These are phyloP conservation scores for Lasioglossum morio DNA, from an alignment of 2,888 invertebrate species.

Conservation along the genomic window DNA sequence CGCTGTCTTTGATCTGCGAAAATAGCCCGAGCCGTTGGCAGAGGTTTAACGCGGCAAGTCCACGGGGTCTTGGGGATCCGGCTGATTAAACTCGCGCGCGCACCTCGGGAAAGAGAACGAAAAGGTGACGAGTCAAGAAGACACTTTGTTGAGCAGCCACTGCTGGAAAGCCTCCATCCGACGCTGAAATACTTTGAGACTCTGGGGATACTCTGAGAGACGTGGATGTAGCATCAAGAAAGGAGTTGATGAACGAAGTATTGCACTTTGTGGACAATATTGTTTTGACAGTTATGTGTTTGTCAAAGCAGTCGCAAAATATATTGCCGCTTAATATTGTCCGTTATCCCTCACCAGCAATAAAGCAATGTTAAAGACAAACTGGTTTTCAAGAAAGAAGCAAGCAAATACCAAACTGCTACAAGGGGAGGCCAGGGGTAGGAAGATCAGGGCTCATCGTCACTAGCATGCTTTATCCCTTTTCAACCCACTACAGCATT, in stretches of 20 bases:
- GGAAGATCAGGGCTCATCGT: not conserved
- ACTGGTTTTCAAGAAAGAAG: not conserved
- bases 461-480: not conserved
- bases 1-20: conserved; percentile 80
- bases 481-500: not conserved
- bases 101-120: conserved; percentile 29
- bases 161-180: not conserved
- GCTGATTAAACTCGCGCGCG: conserved; percentile 70
- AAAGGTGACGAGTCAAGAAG: not conserved
- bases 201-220: not conserved
- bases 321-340: too few relatives aligned
- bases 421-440: not conserved
- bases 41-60: conserved; percentile 60
- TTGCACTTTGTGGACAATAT: not conserved
- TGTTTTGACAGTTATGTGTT: not conserved
- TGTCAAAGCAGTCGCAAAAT: too few relatives aligned
- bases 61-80: conserved; percentile 59
- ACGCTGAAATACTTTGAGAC: not conserved
- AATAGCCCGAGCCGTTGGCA: conserved; percentile 72
- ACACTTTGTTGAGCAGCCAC: not conserved
- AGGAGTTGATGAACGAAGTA: not conserved
- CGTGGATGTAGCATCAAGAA: not conserved
- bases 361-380: not conserved
- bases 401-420: not conserved
- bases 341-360: not conserved